These are phyloP conservation scores for Galbula dea DNA, from an alignment of 2,113 vertebrate genomes.

Conservation along the genomic window DNA sequence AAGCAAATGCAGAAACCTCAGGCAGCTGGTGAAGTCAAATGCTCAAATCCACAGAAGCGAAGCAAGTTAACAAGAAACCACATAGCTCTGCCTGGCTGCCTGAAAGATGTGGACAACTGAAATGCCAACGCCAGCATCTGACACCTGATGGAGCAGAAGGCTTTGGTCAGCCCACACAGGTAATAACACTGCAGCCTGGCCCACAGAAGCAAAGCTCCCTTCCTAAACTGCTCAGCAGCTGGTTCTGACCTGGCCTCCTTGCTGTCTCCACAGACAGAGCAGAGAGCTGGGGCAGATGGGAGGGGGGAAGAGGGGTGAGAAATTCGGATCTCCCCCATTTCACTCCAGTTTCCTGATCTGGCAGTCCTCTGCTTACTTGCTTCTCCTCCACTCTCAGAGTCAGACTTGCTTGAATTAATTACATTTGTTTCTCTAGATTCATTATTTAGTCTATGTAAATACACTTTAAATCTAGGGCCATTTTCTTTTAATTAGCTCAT, in stretches of 20 bases:
- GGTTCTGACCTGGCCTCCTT: not conserved
- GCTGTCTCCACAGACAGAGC: fast-evolving
- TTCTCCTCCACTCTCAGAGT: not conserved
- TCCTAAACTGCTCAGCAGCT: fast-evolving
- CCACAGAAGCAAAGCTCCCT: not conserved
- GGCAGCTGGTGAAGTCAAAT: not conserved
- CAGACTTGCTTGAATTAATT: not conserved
- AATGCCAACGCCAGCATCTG: too few relatives aligned
- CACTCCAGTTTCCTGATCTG: too few relatives aligned
- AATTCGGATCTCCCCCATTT: not conserved
- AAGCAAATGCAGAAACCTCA: not conserved
- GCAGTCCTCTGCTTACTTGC: not conserved
- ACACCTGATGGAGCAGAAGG: too few relatives aligned
- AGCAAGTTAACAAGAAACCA: not conserved
- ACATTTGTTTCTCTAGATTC: not conserved
- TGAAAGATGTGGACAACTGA: not conserved
- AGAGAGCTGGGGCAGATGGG: not conserved
- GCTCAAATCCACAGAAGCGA: not conserved
- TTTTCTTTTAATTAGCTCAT: not conserved
- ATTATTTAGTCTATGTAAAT: not conserved
- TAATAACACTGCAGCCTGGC: too few relatives aligned
- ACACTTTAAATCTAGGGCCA: not conserved
- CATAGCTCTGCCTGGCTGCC: not conserved
- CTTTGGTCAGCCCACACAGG: not conserved
- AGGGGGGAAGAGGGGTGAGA: fast-evolving